Evolutionary conservation across 2,113 vertebrate genomes (phyloP).

Genomic region (Oryzias celebensis): DNA sequence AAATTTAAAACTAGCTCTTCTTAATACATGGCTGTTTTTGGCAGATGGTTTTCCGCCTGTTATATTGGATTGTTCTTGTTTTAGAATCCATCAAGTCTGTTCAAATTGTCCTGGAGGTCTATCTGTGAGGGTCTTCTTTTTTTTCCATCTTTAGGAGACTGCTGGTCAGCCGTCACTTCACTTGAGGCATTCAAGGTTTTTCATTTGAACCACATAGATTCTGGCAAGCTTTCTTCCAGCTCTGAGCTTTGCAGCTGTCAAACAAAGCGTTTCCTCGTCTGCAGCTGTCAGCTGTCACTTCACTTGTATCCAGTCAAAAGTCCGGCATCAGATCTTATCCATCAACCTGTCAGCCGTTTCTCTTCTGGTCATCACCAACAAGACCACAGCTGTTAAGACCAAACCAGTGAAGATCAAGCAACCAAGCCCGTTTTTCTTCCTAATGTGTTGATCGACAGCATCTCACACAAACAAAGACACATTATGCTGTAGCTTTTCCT

Average conservation of each 20-base stretch:
- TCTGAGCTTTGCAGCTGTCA: background rate
- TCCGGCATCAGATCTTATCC: conserved; percentile 4
- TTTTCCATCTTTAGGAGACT: background rate
- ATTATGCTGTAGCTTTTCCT: no score
- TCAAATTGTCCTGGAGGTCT: no score
- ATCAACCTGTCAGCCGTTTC: background rate
- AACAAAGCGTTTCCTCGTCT: background rate
- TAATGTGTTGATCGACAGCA: no score
- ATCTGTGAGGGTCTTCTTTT: background rate
- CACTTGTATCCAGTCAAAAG: conserved; percentile 10
- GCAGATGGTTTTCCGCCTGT: no score
- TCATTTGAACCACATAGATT: conserved; percentile 9
- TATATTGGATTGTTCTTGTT: no score
- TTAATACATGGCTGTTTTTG: no score
- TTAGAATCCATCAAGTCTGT: no score
- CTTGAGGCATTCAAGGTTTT: background rate
- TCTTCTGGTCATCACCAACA: background rate
- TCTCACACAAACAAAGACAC: no score
- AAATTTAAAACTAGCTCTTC: no score
- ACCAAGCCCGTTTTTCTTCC: no score
- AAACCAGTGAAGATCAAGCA: background rate
- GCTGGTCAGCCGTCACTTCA: background rate
- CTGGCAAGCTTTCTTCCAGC: background rate
- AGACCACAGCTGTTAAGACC: background rate
- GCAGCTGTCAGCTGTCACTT: conserved; percentile 7